Base-by-base conservation (phyloP, 2,113 vertebrate species). In the Lepisosteus osseus region DNA sequence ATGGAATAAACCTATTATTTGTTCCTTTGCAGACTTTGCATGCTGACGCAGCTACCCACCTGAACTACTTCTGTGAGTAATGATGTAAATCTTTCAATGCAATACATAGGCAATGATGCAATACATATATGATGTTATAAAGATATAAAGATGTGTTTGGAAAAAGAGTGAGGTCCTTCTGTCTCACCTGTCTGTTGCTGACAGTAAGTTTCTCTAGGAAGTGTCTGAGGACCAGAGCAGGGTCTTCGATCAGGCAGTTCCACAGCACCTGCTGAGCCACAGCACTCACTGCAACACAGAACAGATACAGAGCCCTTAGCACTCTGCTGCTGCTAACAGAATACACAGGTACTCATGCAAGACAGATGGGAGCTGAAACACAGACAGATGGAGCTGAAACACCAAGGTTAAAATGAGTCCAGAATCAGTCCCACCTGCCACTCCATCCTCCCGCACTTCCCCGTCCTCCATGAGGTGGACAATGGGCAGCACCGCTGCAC, bases 381-480 rank as follows among this genome's bases (percentile, higher is more conserved):
- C 65, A 67, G 15, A 3, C 45, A 51, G 17, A 41, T 67, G 3
- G 15, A 67, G 6, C 17, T 67, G 8, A 41, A 29, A 43, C 45
- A 44, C 14, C 41, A 11, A 11, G 29, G 41, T 67, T 51, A n/a
- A 51, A 67, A 29, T 51, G 15, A 40, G 3, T 41, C 7, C 29
- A 43, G 5, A 1, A n/a, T 1, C 47, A 51, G 47, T 51, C 7
- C 11, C 85, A 99, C 97, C 97, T 80, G 97, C 97, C 7, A 98
- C 97, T 45, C 97, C 97, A 61, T 99, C 97, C 68, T 99, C 97
- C 47, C 95, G 93, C 71, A 99, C 96, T 77, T 97, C 96, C 54
- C 97, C 96, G 0, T 99, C 97, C 84, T 99, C 97, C 97, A 99
- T 98, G 67, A 99, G 84, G 73, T 99, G 97, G 72, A 98, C 97